Base-by-base conservation (phyloP, 2,113 vertebrate genomes). In the Aphelocoma coerulescens region DNA sequence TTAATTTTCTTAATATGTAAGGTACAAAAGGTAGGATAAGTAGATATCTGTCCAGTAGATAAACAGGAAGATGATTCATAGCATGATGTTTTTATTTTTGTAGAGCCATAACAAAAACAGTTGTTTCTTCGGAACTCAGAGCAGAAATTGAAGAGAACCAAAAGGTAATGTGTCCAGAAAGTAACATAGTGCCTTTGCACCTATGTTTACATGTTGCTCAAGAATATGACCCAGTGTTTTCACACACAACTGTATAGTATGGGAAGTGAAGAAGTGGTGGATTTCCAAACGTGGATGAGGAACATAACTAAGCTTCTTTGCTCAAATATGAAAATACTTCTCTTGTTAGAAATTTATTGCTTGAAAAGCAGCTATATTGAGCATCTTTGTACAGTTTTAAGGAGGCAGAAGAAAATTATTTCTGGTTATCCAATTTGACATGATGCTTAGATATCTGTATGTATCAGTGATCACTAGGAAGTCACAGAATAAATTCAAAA, bases 101-200 rank as follows among this genome's bases (percentile, higher is more conserved):
- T 93, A 99, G 99, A 95, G 99, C 99, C 93, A 98, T 99, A 97
- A 99, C 99, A 16, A 99, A 98, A 98, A 99, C 99, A 13, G 98
- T 98, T 93, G 99, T 99, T 96, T 98, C 97, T 95, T 97, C 98
- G 0, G 99, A 99, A 74, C 98, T 99, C 84, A 98, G 99, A 89
- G 98, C 97, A 66, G 99, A 99, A 98, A 98, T 99, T 28, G 98
- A 98, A 90, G 99, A 99, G 80, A 99, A 99, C 96, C 99, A 99
- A 93, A 99, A 99, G 98, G 99, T 99, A 98, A 91, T n/a, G 37
- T 67, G 57, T 77, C 54, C 6, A 88, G 33, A 69, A 90, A 94
- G 80, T 76, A n/a, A 39, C 4, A 6, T 1, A 28, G 24, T 71
- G 22, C 19, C 62, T 69, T 79, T 57, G 27, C 51, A 35, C 14